Evolutionary conservation across 1,140 invertebrate species (phyloP).

Genomic region (Drosophila yakuba): DNA sequence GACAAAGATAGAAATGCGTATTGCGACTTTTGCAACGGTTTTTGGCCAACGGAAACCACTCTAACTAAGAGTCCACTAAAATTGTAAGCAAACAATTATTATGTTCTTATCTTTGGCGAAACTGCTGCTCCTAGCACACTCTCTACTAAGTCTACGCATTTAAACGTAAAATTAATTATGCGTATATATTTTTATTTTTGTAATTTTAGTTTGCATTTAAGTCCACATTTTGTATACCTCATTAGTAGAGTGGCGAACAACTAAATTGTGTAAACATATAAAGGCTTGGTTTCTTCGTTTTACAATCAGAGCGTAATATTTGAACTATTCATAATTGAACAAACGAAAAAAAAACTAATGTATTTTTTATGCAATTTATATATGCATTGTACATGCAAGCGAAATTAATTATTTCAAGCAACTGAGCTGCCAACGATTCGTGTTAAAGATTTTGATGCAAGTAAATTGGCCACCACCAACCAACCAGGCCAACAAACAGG

Average conservation of each 20-base stretch:
- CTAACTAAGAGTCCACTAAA: conserved; percentile 74
- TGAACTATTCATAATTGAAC: conserved; percentile 34
- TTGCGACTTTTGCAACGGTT: conserved; percentile 76
- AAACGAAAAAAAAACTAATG: conserved; percentile 54
- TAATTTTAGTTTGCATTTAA: conserved; percentile 57
- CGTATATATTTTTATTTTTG: conserved; percentile 53
- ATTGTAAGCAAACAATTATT: conserved; percentile 61
- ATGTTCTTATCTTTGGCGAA: conserved; percentile 62
- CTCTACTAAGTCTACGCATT: conserved; percentile 33
- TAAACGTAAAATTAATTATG: conserved; percentile 29
- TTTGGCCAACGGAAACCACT: conserved; percentile 59
- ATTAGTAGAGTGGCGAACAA: conserved; percentile 76
- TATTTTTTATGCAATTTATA: conserved; percentile 80
- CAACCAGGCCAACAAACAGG: conserved; percentile 10
- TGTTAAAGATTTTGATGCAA: conserved; percentile 58
- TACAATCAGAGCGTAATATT: conserved; percentile 29
- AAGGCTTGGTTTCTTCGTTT: conserved; percentile 58
- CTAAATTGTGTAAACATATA: conserved; percentile 64
- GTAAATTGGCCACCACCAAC: conserved; percentile 37
- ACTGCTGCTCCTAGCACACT: conserved; percentile 62
- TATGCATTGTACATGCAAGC: conserved; percentile 51
- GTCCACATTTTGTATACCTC: conserved; percentile 74
- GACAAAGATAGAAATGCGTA: conserved; percentile 53
- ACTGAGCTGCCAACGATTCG: conserved; percentile 59
- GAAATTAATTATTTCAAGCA: conserved; percentile 58